Evolutionary conservation across 2,113 vertebrate species (phyloP), one percentile per base, ranked within the genome.

Genomic region (Pollachius pollachius): DNA sequence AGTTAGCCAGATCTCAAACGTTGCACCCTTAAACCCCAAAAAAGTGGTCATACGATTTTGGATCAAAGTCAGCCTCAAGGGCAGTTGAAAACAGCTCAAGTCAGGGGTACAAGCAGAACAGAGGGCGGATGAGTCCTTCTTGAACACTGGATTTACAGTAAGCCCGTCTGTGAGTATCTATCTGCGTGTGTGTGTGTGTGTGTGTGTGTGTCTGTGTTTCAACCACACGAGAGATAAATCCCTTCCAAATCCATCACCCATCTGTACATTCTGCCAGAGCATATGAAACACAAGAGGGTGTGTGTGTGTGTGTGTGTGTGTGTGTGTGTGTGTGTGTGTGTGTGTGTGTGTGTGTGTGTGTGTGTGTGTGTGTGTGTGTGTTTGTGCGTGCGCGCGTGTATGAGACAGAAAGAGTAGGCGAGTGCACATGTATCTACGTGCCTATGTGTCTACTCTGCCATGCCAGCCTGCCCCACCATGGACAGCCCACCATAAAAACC

Each of bases 161-260:
- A 27, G 48, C 56, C 8, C 16, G 52, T 54, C 52, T 54, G 30
- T 30, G 30, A 30, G 30, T 4, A 5, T 30, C 30, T 30, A 30
- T 30, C 30, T 30, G 30, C 5, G 30, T 30, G 30, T 30, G 4
- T 30, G 30, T 30, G 30, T 30, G 30, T 30, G 41, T 65, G 64
- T 65, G 64, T 65, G 34, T 48, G 63, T 16, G 4, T 64, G 60
- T 65, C 17, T 68, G 61, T 69, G 66, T 70, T 66, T 0, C 19
- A 79, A 62, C 56, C 25, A 62, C 13, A 73, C 16, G 52, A 30
- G 61, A 21, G 78, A 75, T 68, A 73, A 81, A 82, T 67, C 66
- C 71, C 64, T 65, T 57, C 65, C 52, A 76, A 75, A 78, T 71
- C 64, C 70, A 71, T 17, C 2, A 67, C 37, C 30, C 68, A 83